phyloP scores from a whole-genome alignment of 92 coral and sea anemone species.

The Bergia sp. region DNA sequence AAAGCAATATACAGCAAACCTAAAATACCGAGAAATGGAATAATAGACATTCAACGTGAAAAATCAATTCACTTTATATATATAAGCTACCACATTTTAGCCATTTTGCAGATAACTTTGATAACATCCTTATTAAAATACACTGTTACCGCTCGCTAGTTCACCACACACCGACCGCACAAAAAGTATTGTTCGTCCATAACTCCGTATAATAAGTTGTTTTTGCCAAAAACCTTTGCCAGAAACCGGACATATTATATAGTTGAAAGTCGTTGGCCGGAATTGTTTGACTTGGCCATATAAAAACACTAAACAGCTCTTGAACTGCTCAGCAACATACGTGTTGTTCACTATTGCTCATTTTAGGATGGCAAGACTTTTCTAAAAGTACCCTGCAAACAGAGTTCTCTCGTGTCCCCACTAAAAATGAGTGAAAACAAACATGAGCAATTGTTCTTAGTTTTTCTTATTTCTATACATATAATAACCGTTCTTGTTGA shows the following conservation, averaged over 20 bases:
- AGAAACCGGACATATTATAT: not conserved
- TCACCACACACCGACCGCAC: not conserved
- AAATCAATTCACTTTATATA: not conserved
- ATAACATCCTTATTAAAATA: constrained; percentile 16
- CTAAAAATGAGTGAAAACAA: no score
- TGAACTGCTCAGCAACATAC: no score
- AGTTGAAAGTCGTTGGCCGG: not conserved
- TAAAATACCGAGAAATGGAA: not conserved
- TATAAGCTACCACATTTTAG: not conserved
- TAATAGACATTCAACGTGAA: not conserved
- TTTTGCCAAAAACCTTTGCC: not conserved
- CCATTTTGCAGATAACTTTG: not conserved
- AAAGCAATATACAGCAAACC: not conserved
- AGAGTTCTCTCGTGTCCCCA: no score
- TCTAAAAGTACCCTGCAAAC: no score
- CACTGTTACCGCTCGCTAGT: not conserved
- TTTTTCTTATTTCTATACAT: no score
- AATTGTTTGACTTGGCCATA: not conserved
- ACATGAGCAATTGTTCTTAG: no score
- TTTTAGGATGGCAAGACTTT: no score
- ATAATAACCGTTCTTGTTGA: no score
- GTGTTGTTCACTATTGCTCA: no score
- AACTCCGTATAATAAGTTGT: not conserved
- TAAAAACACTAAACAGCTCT: no score
- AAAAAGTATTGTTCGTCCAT: not conserved